Evolutionary conservation across 2,113 vertebrate species (phyloP).

Genomic region (Camelus bactrianus): DNA sequence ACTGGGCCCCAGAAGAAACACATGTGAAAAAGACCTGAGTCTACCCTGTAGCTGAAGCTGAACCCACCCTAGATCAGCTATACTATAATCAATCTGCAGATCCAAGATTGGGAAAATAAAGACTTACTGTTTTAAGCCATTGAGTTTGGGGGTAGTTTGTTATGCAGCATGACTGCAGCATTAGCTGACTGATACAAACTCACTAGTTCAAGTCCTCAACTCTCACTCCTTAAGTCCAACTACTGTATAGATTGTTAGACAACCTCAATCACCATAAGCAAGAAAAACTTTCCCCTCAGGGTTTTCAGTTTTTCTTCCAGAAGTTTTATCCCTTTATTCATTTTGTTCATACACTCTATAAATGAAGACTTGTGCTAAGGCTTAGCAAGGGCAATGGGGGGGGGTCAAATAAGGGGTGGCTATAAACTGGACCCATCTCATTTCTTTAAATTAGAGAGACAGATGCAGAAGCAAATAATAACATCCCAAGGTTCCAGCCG

Average conservation of each 20-base stretch:
- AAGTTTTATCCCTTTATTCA: not conserved
- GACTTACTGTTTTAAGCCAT: not conserved
- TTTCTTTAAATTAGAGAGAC: not conserved
- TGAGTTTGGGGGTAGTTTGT: not conserved
- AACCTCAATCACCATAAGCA: not conserved
- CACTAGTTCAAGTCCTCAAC: not conserved
- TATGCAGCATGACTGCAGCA: not conserved
- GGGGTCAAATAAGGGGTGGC: not conserved
- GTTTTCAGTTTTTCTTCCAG: not conserved
- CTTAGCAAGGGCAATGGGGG: not conserved
- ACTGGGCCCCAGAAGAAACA: not conserved
- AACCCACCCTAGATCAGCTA: not conserved
- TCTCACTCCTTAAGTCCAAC: not conserved
- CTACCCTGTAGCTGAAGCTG: not conserved
- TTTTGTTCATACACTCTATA: not conserved
- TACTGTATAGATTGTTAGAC: not conserved
- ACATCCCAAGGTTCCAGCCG: not conserved
- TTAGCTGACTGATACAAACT: not conserved
- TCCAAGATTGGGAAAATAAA: not conserved
- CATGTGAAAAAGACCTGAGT: not conserved
- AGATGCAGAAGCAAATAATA: conserved; percentile 36
- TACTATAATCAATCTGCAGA: not conserved
- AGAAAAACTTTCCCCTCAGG: not conserved
- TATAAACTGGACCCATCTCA: not conserved
- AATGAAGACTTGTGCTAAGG: not conserved